These are phyloP conservation scores for Calcarius lapponicus DNA, from an alignment of 2,797 vertebrate species.

Conservation along the genomic window DNA sequence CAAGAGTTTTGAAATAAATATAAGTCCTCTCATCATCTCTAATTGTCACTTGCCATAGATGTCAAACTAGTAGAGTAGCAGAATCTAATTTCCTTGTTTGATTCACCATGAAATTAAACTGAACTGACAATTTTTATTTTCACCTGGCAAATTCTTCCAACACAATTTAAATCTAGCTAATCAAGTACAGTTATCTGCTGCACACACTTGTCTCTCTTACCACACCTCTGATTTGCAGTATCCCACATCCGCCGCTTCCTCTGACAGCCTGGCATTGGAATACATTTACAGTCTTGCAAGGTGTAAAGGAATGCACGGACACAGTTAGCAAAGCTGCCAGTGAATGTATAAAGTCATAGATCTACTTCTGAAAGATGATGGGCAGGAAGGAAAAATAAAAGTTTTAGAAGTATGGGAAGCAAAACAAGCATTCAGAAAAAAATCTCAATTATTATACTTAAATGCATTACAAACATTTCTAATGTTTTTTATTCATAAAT, in stretches of 20 bases:
- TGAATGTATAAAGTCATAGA: slow-evolving; percentile 56
- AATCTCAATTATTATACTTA: neutral
- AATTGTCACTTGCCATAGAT: slow-evolving; percentile 79
- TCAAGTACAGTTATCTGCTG: slow-evolving; percentile 79
- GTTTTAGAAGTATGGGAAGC: neutral
- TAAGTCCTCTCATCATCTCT: slow-evolving; percentile 74
- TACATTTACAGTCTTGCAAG: slow-evolving; percentile 77
- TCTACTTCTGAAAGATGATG: slow-evolving; percentile 41
- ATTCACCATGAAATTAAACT: slow-evolving; percentile 86
- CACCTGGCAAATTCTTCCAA: slow-evolving; percentile 77
- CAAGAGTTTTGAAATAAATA: slow-evolving; percentile 72
- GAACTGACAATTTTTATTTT: slow-evolving; percentile 84
- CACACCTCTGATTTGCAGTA: slow-evolving; percentile 76
- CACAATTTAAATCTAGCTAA: slow-evolving; percentile 82
- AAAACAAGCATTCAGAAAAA: neutral
- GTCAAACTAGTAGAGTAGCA: slow-evolving; percentile 78
- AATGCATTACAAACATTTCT: neutral
- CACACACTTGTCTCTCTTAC: slow-evolving; percentile 67
- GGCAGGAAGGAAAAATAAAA: neutral
- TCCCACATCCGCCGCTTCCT: slow-evolving; percentile 56
- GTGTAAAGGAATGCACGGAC: slow-evolving; percentile 73
- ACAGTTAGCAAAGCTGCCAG: slow-evolving; percentile 58
- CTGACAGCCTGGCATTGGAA: slow-evolving; percentile 60
- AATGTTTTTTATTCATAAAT: neutral
- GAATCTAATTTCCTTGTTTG: slow-evolving; percentile 85